Conservation (phyloP, 1,140 invertebrate genomes). For the Drosophila bipectinata region DNA sequence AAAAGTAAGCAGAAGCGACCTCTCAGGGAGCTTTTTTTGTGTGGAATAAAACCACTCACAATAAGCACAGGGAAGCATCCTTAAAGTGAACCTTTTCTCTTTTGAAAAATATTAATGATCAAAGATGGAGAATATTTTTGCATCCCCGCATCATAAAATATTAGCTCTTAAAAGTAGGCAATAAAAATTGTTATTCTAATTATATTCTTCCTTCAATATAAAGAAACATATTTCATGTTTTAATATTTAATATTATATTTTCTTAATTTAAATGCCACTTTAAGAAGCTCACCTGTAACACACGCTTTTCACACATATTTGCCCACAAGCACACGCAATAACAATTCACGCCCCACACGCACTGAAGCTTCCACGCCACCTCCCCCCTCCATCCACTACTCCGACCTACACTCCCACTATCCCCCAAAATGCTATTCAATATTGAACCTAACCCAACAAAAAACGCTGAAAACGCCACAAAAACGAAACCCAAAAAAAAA, state of each 20-base stretch:
- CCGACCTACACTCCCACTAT: not conserved
- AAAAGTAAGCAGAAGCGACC: conserved; percentile 18
- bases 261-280: not conserved
- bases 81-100: not conserved
- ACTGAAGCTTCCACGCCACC: conserved; percentile 22
- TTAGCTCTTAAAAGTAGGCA: conserved; percentile 7
- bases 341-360: conserved; percentile 66
- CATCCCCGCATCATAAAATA: not conserved
- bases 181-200: not conserved
- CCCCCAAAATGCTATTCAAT: conserved; percentile 24
- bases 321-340: conserved; percentile 33
- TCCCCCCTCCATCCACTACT: not conserved
- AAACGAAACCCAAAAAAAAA: conserved; percentile 51
- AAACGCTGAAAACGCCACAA: conserved; percentile 59
- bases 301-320: not conserved
- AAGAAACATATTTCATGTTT: not conserved
- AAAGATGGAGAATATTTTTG: too few species aligned
- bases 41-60: conserved; percentile 12
- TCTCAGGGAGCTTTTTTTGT: conserved; percentile 48
- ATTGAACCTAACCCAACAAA: conserved; percentile 81
- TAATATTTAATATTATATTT: not conserved
- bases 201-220: not conserved
- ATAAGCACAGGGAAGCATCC: not conserved
- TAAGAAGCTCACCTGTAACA: not conserved
- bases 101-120: not conserved